These are phyloP conservation scores for Entomobrya proxima DNA, from an alignment of 2,888 invertebrate species.

Conservation along the genomic window DNA sequence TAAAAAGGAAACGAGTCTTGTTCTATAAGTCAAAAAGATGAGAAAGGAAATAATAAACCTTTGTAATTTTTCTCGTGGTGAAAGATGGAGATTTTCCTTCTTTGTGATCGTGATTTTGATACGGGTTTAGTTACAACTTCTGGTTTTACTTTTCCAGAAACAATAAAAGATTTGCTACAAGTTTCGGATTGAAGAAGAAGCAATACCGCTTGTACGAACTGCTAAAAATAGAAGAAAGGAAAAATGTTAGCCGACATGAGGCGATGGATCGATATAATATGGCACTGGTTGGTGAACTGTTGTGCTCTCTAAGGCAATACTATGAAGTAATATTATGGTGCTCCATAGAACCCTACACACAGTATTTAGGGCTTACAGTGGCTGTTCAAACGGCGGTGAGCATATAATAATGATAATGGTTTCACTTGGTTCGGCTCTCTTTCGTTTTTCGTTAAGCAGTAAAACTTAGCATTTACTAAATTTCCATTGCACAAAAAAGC, in stretches of 20 bases:
- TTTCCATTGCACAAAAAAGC: too few species aligned
- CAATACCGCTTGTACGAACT: conserved; percentile 51
- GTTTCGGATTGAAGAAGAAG: conserved; percentile 12
- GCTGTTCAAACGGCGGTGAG: not conserved
- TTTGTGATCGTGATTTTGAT: too few species aligned
- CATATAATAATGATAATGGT: conserved; percentile 17
- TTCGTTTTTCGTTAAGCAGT: not conserved
- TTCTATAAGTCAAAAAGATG: too few species aligned
- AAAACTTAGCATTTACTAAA: too few species aligned
- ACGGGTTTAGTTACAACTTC: not conserved
- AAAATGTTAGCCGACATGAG: conserved; percentile 56
- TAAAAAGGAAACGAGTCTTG: too few species aligned
- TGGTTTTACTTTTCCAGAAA: not conserved
- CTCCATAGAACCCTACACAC: not conserved
- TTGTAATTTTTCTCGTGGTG: too few species aligned
- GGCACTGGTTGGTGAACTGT: conserved; percentile 14
- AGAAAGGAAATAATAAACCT: too few species aligned
- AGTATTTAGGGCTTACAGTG: not conserved
- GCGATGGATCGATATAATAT: conserved; percentile 68
- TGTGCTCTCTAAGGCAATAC: not conserved
- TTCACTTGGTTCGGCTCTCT: conserved; percentile 18
- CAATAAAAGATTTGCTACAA: not conserved
- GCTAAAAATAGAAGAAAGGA: conserved; percentile 52
- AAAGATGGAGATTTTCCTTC: too few species aligned
- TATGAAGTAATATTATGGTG: not conserved